phyloP scores from a whole-genome alignment of 2,888 invertebrate species.

The Orchesellides sinensis region DNA sequence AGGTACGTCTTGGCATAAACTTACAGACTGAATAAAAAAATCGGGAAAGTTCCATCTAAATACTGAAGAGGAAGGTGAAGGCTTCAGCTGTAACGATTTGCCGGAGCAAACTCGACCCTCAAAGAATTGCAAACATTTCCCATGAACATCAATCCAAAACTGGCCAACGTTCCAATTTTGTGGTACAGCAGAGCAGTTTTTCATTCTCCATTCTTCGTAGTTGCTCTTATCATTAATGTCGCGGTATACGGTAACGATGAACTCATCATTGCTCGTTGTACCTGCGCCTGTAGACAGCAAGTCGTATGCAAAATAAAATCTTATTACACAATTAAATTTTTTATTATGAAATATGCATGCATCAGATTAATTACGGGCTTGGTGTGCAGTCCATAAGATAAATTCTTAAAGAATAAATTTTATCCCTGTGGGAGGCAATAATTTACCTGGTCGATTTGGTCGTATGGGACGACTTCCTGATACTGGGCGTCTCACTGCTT shows the following conservation, averaged over 20 bases:
- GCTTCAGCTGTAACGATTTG: conserved; percentile 57
- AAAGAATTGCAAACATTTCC: conserved; percentile 62
- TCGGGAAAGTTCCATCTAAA: conserved; percentile 69
- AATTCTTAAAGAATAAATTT: conserved; percentile 19
- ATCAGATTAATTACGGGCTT: background rate
- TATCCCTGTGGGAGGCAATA: too few relatives aligned
- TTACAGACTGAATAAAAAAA: conserved; percentile 58
- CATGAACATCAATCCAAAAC: conserved; percentile 68
- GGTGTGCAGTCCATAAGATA: background rate
- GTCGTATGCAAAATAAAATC: background rate
- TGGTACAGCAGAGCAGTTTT: conserved; percentile 64
- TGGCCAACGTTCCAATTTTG: conserved; percentile 56
- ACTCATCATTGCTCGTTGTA: conserved; percentile 40
- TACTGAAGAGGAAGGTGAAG: conserved; percentile 56
- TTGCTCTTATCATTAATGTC: conserved; percentile 62
- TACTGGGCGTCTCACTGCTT: background rate
- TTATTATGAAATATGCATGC: background rate
- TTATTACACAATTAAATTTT: background rate
- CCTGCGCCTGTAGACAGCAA: too few relatives aligned
- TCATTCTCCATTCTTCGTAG: conserved; percentile 67
- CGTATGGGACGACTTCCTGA: conserved; percentile 32
- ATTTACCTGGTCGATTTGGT: conserved; percentile 41
- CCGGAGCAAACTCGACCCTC: conserved; percentile 64
- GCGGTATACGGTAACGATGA: conserved; percentile 62
- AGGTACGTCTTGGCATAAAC: conserved; percentile 52